Conservation (phyloP, 2,888 invertebrate genomes). For the Luperina testacea region DNA sequence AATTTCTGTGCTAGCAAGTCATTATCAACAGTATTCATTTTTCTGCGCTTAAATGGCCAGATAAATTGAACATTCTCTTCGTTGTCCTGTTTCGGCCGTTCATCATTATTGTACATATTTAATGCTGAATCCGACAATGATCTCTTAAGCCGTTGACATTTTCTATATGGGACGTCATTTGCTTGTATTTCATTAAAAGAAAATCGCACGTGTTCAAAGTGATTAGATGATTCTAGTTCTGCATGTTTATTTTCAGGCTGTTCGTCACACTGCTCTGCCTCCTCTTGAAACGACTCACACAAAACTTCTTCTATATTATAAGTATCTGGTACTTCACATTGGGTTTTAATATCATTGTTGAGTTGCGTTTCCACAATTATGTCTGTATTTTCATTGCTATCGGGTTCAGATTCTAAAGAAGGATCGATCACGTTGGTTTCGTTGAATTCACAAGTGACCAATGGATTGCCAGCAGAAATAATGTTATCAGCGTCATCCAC, state of each 20-base stretch:
- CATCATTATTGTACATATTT: slow-evolving; percentile 62
- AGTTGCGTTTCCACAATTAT: slow-evolving; percentile 9
- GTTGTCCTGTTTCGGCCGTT: slow-evolving; percentile 61
- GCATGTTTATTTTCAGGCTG: slow-evolving; percentile 14
- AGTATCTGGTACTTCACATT: slow-evolving; percentile 33
- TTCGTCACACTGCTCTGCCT: slow-evolving; percentile 17
- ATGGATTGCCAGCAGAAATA: not conserved
- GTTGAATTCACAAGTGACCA: slow-evolving; percentile 8
- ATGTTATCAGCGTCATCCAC: slow-evolving; percentile 2
- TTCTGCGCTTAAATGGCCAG: slow-evolving; percentile 78
- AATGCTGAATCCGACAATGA: slow-evolving; percentile 85
- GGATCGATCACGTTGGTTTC: not conserved
- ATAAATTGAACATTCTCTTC: slow-evolving; percentile 63
- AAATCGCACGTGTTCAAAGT: slow-evolving; percentile 25
- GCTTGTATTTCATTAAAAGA: slow-evolving; percentile 36
- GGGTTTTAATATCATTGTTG: slow-evolving; percentile 13
- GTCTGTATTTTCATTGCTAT: slow-evolving; percentile 8
- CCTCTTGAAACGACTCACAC: slow-evolving; percentile 14
- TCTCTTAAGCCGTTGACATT: slow-evolving; percentile 74
- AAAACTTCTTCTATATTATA: slow-evolving; percentile 28
- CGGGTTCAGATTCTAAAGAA: slow-evolving; percentile 18
- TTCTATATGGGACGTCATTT: slow-evolving; percentile 38
- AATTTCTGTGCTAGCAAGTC: slow-evolving; percentile 73
- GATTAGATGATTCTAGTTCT: slow-evolving; percentile 27
- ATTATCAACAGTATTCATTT: slow-evolving; percentile 69